Evolutionary conservation across 2,797 vertebrate species (phyloP), one percentile per base, ranked within the genome.

Genomic region (Pyrrhura leucotis): DNA sequence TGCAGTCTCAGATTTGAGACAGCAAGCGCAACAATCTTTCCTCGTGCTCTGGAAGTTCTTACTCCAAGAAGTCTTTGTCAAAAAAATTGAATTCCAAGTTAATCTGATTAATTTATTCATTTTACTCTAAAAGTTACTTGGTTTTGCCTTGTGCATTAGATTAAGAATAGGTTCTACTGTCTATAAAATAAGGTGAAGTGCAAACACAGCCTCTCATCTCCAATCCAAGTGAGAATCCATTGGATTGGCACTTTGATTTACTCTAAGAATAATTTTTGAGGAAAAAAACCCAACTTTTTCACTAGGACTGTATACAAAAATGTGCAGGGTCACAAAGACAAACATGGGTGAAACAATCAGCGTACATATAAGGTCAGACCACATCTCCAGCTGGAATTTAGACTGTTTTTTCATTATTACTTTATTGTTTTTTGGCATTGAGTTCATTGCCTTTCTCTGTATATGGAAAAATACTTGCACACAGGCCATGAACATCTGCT

Each of bases 91-190:
- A 96, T 78, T 86, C 87, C 79, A 84, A 77, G 42, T 66, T 92
- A 89, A 92, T 96, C 84, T 66, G 68, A 92, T 91, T 93, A 83
- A 85, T 76, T 90, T 87, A 73, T 83, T 91, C 33, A 69, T 88
- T 91, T 96, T 88, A 68, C 40, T 58, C 51, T 65, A 62, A 53
- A 71, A 58, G 42, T 72, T 40, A 78, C 12, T 75, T 85, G 37
- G 3, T 8, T 66, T 81, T 56, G 59, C 40, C 29, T 40, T 67
- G n/a, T 48, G 25, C 23, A 12, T 72, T 89, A 37, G 11, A 54
- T 29, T 72, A 72, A 89, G 31, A 84, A 75, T 20, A 67, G 17
- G 26, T 58, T 67, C 44, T 4, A 61, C 71, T 68, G 21, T 29
- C 47, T 83, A n/a, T 23, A 44, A 44, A 84, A 31, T 13, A 66